Evolutionary conservation across 2,888 invertebrate genomes (phyloP).

Genomic region (Dysmachus trigonus): DNA sequence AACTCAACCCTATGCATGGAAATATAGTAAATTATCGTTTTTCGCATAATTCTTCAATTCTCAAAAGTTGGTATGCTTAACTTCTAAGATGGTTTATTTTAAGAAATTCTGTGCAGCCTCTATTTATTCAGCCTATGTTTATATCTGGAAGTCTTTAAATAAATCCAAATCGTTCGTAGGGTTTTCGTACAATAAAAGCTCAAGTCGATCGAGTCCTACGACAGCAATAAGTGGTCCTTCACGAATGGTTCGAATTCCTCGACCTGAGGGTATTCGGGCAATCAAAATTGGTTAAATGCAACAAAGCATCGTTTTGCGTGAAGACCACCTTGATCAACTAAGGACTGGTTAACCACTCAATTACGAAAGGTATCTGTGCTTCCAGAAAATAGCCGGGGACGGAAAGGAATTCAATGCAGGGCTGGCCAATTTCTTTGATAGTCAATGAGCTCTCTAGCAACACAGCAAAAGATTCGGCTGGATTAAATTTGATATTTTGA

Average conservation of each 20-base stretch:
- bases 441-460: constrained; percentile 13
- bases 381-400: background rate
- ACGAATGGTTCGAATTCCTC: background rate
- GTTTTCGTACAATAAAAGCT: background rate
- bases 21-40: no score
- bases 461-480: background rate
- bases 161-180: no score
- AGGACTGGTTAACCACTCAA: constrained; percentile 16
- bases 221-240: background rate
- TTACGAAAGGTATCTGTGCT: background rate
- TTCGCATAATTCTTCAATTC: no score
- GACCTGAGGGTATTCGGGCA: background rate
- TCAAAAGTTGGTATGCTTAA: no score
- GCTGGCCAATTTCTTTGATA: background rate
- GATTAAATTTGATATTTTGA: constrained; percentile 10
- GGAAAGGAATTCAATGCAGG: constrained; percentile 1
- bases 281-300: background rate
- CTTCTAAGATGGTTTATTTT: no score
- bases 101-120: no score
- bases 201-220: background rate
- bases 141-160: no score
- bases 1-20: no score
- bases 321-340: background rate
- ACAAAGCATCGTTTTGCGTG: background rate
- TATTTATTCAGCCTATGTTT: no score